Evolutionary conservation across 1,140 invertebrate species (phyloP).

Genomic region (Conus ventricosus): DNA sequence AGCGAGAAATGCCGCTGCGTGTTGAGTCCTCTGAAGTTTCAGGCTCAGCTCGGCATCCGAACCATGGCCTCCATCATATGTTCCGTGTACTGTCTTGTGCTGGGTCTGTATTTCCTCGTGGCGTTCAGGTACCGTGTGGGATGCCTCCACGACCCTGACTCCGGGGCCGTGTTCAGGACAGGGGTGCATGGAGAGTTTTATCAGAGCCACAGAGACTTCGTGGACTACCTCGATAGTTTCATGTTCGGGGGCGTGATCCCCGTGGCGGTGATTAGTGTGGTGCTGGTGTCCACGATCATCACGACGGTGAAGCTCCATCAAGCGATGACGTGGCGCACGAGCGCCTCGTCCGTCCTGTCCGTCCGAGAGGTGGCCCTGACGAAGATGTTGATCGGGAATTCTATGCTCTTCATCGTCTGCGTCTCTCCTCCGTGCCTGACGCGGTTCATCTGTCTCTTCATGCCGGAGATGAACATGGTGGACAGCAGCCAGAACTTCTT

Average conservation of each 20-base stretch:
- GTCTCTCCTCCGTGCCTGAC: background rate
- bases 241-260: background rate
- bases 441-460: background rate
- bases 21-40: background rate
- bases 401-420: slow-evolving; percentile 1
- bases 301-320: slow-evolving; percentile 1
- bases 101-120: background rate
- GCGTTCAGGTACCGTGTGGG: slow-evolving; percentile 2
- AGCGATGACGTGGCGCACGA: background rate
- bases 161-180: background rate
- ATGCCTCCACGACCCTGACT: background rate
- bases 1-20: background rate
- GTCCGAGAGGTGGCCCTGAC: background rate
- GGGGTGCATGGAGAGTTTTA: background rate
- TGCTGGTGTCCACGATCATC: background rate
- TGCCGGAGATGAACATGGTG: background rate
- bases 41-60: background rate
- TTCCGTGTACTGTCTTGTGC: background rate
- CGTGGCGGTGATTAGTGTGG: background rate
- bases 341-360: background rate
- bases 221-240: background rate
- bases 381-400: background rate
- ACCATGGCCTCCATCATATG: background rate
- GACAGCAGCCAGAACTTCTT: background rate
- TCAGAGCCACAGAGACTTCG: background rate